phyloP scores from a whole-genome alignment of 2,888 invertebrate species.

The Tetropium fuscum region DNA sequence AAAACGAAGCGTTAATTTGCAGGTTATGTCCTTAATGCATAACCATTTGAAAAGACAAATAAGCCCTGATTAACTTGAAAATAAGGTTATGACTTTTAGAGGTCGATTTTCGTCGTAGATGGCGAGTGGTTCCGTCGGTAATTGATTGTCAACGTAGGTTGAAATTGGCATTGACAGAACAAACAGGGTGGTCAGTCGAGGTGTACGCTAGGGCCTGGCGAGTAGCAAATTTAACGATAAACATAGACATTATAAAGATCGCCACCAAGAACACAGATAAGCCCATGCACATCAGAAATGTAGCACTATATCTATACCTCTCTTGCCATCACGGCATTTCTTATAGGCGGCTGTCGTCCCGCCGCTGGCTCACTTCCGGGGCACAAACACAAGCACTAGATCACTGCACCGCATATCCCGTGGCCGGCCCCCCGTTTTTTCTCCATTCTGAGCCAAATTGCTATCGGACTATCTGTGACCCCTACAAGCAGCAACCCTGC shows the following conservation, averaged over 20 bases:
- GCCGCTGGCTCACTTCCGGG: slow-evolving; percentile 55
- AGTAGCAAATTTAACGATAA: no score
- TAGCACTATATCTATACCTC: slow-evolving; percentile 67
- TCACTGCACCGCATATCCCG: slow-evolving; percentile 58
- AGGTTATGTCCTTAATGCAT: not conserved
- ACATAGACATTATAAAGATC: slow-evolving; percentile 6
- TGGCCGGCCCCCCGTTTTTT: slow-evolving; percentile 60
- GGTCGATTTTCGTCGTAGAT: slow-evolving; percentile 19
- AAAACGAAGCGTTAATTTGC: not conserved
- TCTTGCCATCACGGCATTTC: slow-evolving; percentile 80
- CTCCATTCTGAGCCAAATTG: slow-evolving; percentile 62
- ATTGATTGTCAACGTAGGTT: slow-evolving; percentile 26
- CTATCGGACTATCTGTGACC: slow-evolving; percentile 60
- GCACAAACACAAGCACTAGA: slow-evolving; percentile 58
- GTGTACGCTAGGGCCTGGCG: not conserved
- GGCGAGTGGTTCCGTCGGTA: slow-evolving; percentile 24
- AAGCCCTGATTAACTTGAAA: slow-evolving; percentile 3
- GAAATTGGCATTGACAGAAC: slow-evolving; percentile 23
- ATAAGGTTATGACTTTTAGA: slow-evolving; percentile 23
- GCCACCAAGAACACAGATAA: slow-evolving; percentile 11
- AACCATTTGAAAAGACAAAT: not conserved
- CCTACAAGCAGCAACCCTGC: slow-evolving; percentile 63
- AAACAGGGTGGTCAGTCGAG: slow-evolving; percentile 19
- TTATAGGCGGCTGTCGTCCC: slow-evolving; percentile 69
- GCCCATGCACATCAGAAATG: slow-evolving; percentile 31